Base-by-base conservation (phyloP, 2,797 vertebrate species). In the Muscicapa comitata region DNA sequence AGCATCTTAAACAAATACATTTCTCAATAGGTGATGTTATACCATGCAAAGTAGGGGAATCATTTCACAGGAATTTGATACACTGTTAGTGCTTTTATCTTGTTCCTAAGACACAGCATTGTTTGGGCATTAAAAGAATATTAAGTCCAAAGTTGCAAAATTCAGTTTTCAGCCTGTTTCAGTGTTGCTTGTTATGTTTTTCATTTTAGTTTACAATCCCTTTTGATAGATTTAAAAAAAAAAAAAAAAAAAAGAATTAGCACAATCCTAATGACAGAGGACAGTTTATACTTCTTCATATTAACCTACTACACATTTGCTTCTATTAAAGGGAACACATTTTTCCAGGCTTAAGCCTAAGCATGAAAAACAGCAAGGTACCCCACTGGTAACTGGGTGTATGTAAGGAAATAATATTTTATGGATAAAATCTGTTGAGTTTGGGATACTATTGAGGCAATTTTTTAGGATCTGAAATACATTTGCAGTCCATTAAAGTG, bases 1-100 rank as follows among this genome's bases (percentile, higher is more conserved):
- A 96, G 75, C 51, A 68, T 95, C 90, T 96, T 97, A 95, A 96
- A 97, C 93, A 97, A 96, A 95, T 88, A 50, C 28, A 55, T 93
- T 94, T 84, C 42, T 94, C 73, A 78, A 77, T 86, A 93, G 94
- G 80, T 93, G 89, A 94, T 94, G 88, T 93, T 96, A 78, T 91
- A 93, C 62, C 59, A 93, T 77, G 82, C 75, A 93, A 96, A 95
- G 78, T 2, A 87, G 80, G 61, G 26, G 82, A 95, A 95, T 91
- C 3, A 80, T 82, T 95, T 95, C 80, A 88, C 35, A 83, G 80
- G 91, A 96, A 95, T 97, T 95, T 90, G 94, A 95, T 83, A 94
- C 85, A 55, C 40, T 90, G 58, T 87, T 82, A 83, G 54, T 86
- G 54, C 77, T 96, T 95, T 95, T 94, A 82, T 93, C 90, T 93